Conservation (phyloP, 1,140 invertebrate genomes). For the Octopus bimaculoides region DNA sequence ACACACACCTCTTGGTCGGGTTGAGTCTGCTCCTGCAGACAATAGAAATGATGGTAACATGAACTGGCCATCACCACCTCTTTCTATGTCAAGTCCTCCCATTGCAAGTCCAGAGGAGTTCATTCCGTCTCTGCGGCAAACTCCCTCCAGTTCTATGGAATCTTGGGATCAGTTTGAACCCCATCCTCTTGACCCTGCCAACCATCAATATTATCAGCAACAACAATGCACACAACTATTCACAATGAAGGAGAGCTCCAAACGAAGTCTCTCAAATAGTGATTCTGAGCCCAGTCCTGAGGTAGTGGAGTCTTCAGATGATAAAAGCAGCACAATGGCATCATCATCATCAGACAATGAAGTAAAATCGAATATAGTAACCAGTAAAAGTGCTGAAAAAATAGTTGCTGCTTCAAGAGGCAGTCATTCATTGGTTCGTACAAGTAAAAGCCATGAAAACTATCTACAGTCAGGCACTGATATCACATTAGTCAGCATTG, state of each 20-base stretch:
- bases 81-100: constrained; percentile 7
- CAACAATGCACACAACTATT: background rate
- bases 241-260: background rate
- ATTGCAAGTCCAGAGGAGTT: constrained; percentile 10
- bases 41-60: background rate
- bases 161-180: constrained; percentile 1
- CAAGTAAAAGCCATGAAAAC: constrained; percentile 55
- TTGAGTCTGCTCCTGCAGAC: constrained; percentile 11
- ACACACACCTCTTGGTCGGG: background rate
- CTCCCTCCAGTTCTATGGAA: constrained; percentile 8
- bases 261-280: constrained; percentile 10
- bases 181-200: background rate
- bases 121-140: background rate
- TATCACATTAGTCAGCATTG: constrained; percentile 45
- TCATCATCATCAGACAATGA: constrained; percentile 15
- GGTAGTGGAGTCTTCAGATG: background rate
- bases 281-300: constrained; percentile 3
- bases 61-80: background rate
- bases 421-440: constrained; percentile 37
- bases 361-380: constrained; percentile 24
- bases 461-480: constrained; percentile 43
- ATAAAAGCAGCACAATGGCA: constrained; percentile 6
- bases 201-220: background rate
- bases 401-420: constrained; percentile 24
- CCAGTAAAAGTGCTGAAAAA: constrained; percentile 53